A percentile compares a stretch with the other conserved stretches of the same genome.
Evolutionary conservation across 92 coral and sea anemone species (phyloP).

Genomic region (Palythoa caribaeorum): DNA sequence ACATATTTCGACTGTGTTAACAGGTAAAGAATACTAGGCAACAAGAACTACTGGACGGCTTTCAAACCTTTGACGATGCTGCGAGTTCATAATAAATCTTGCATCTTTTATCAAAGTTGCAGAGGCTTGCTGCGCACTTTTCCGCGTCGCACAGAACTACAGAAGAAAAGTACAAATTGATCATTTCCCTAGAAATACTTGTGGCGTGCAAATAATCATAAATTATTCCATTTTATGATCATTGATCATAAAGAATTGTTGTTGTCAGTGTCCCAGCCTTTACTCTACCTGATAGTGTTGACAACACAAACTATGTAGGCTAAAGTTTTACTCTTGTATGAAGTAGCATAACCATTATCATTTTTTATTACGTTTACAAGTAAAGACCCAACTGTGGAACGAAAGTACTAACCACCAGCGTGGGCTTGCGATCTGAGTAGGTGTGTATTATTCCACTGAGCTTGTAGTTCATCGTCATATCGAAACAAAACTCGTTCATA

Average conservation of each 20-base stretch:
- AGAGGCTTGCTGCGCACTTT: slow-evolving; percentile 96
- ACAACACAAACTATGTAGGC: no score
- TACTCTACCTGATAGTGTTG: no score
- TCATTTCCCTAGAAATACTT: neutral
- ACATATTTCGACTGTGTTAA: no score
- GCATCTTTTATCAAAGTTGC: slow-evolving; percentile 86
- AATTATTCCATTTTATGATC: no score
- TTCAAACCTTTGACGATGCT: slow-evolving; percentile 95
- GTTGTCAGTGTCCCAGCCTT: no score
- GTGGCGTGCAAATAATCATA: no score
- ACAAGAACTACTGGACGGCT: neutral
- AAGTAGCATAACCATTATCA: no score
- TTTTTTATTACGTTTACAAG: no score
- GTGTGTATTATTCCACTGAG: slow-evolving; percentile 91
- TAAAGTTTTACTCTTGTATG: no score
- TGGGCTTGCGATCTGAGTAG: slow-evolving; percentile 93
- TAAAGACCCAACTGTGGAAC: neutral
- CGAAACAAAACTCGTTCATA: slow-evolving; percentile 89
- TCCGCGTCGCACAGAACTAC: slow-evolving; percentile 96
- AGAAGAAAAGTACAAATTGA: neutral
- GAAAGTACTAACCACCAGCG: slow-evolving; percentile 85
- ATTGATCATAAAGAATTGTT: no score
- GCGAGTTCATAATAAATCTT: slow-evolving; percentile 92
- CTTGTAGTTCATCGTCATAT: slow-evolving; percentile 92
- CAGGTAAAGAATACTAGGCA: neutral